These are phyloP conservation scores for Drosophila mojavensis DNA, from an alignment of 1,140 invertebrate genomes.

Conservation along the genomic window DNA sequence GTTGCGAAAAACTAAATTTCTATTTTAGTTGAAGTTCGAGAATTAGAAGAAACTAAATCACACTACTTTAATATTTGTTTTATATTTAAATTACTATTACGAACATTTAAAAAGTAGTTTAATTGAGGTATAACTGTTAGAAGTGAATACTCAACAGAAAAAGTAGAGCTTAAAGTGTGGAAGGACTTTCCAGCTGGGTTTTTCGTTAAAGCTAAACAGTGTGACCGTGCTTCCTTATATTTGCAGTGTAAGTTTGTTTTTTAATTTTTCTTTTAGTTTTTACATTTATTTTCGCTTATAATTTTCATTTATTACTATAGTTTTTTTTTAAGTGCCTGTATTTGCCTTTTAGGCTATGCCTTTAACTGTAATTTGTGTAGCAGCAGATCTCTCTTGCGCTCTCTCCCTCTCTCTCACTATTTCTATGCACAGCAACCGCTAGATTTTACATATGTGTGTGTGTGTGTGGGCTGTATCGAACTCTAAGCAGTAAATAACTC, in stretches of 20 bases:
- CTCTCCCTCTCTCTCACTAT: slow-evolving; percentile 12
- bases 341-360: slow-evolving; percentile 22
- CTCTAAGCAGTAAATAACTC: slow-evolving; percentile 6
- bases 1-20: slow-evolving; percentile 4
- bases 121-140: slow-evolving; percentile 7
- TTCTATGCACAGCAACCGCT: slow-evolving; percentile 13
- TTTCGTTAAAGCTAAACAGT: slow-evolving; percentile 30
- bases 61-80: slow-evolving; percentile 5
- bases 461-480: slow-evolving; percentile 24
- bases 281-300: slow-evolving; percentile 10
- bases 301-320: slow-evolving; percentile 9
- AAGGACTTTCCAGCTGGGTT: slow-evolving; percentile 6
- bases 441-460: slow-evolving; percentile 12
- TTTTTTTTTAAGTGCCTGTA: slow-evolving; percentile 18
- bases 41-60: slow-evolving; percentile 3
- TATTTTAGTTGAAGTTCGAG: not conserved
- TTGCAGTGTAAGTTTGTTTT: not conserved
- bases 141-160: slow-evolving; percentile 10
- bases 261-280: slow-evolving; percentile 12
- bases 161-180: slow-evolving; percentile 9
- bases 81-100: not conserved
- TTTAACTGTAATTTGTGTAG: slow-evolving; percentile 21
- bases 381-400: slow-evolving; percentile 6
- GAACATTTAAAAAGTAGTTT: slow-evolving; percentile 31
- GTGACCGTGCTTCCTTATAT: slow-evolving; percentile 26